phyloP scores from a whole-genome alignment of 2,797 vertebrate species.

The Anguilla marmorata region DNA sequence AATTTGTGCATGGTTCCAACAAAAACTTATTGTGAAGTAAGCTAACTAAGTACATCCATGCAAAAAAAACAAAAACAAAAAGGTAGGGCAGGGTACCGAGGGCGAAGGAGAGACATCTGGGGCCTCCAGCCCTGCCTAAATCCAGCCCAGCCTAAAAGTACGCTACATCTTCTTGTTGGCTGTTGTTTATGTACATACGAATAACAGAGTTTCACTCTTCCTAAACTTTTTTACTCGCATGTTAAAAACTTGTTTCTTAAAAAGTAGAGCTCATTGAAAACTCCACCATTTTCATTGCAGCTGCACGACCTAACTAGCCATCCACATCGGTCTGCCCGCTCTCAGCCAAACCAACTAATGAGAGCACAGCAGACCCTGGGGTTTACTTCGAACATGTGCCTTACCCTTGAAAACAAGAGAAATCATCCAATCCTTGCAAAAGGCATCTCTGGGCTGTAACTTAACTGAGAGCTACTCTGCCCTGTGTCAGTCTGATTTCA shows the following conservation, averaged over 20 bases:
- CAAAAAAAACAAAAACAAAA: too few species aligned
- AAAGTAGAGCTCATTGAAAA: neutral
- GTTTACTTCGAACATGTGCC: neutral
- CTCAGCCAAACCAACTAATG: neutral
- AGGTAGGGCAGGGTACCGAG: too few species aligned
- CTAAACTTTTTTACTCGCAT: too few species aligned
- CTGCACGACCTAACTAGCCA: neutral
- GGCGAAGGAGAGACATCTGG: too few species aligned
- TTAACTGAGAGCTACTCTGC: neutral
- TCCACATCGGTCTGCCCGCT: neutral
- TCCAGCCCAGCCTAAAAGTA: too few species aligned
- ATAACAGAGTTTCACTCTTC: too few species aligned
- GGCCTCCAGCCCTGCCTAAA: too few species aligned
- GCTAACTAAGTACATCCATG: too few species aligned
- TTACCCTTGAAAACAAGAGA: neutral
- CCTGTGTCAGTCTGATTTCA: conserved; percentile 23
- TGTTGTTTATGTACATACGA: too few species aligned
- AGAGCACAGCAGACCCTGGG: conserved; percentile 4
- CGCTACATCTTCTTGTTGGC: too few species aligned
- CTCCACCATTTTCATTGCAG: neutral
- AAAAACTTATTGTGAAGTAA: too few species aligned
- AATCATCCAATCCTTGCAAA: neutral
- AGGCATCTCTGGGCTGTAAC: neutral
- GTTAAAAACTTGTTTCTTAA: neutral
- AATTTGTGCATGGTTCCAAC: too few species aligned